phyloP scores from a whole-genome alignment of 1,140 invertebrate genomes.

The Zaprionus gabonicus region DNA sequence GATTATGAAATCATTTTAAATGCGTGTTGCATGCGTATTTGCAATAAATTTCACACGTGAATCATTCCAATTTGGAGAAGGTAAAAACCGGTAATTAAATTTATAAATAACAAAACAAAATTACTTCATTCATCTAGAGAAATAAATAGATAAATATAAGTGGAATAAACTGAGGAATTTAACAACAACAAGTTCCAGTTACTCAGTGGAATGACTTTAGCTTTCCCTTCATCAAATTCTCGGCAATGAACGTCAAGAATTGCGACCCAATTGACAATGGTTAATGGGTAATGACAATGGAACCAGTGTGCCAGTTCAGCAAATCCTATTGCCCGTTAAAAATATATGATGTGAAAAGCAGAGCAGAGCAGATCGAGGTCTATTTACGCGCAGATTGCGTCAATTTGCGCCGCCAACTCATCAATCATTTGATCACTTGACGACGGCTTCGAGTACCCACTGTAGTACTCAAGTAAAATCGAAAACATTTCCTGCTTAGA shows the following conservation, averaged over 20 bases:
- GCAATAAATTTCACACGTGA: background rate
- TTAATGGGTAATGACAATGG: slow-evolving; percentile 50
- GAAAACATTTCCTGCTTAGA: slow-evolving; percentile 61
- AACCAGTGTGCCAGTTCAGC: slow-evolving; percentile 46
- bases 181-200: slow-evolving; percentile 28
- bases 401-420: slow-evolving; percentile 62
- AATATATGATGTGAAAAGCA: slow-evolving; percentile 49
- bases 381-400: slow-evolving; percentile 62
- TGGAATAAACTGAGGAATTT: slow-evolving; percentile 6
- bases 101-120: background rate
- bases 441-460: background rate
- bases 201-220: slow-evolving; percentile 2
- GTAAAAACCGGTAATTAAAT: slow-evolving; percentile 1
- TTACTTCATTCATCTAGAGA: background rate
- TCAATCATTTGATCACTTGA: slow-evolving; percentile 60
- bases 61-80: background rate
- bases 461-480: slow-evolving; percentile 48
- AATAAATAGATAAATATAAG: background rate
- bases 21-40: slow-evolving; percentile 10
- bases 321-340: slow-evolving; percentile 45
- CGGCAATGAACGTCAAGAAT: slow-evolving; percentile 38
- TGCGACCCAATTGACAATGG: slow-evolving; percentile 48
- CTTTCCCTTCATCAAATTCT: slow-evolving; percentile 48
- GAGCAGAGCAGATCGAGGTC: slow-evolving; percentile 44
- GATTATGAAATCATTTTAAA: background rate